These are phyloP conservation scores for Dioctria rufipes DNA, from an alignment of 2,888 invertebrate genomes.

Conservation along the genomic window DNA sequence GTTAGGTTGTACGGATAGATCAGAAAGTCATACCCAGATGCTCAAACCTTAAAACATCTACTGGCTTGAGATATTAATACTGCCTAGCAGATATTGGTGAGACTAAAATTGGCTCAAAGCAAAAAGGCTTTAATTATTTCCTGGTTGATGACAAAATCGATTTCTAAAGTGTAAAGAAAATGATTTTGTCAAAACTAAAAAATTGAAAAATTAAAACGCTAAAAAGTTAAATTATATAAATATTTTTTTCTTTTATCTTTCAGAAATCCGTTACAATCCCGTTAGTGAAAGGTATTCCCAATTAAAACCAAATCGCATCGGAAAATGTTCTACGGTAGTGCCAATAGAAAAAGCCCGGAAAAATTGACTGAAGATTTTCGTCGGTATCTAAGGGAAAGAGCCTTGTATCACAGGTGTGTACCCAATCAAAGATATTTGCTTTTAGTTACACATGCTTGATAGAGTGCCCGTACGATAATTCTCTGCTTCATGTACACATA, in stretches of 20 bases:
- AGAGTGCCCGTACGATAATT: not conserved
- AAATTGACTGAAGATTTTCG: conserved; percentile 39
- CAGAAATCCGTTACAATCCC: not conserved
- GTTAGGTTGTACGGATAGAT: too few relatives aligned
- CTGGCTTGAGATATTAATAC: too few relatives aligned
- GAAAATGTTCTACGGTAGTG: not conserved
- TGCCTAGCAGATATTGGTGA: too few relatives aligned
- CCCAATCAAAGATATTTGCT: not conserved
- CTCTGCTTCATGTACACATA: not conserved
- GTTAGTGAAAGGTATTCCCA: not conserved
- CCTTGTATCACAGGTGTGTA: conserved; percentile 52
- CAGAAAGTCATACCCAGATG: too few relatives aligned
- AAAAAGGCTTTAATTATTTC: too few relatives aligned
- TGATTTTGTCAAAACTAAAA: too few relatives aligned
- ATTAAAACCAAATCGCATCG: not conserved
- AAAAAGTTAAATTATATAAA: not conserved
- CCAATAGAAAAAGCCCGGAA: not conserved
- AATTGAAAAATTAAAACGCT: not conserved
- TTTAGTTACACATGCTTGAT: not conserved
- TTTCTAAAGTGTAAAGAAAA: too few relatives aligned
- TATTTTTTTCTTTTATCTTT: conserved; percentile 23
- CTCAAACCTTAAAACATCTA: too few relatives aligned
- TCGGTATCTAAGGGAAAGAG: conserved; percentile 23
- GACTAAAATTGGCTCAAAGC: too few relatives aligned
- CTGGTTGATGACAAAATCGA: too few relatives aligned